These are phyloP conservation scores for Nomia melanderi DNA, from an alignment of 1,140 invertebrate genomes.

Conservation along the genomic window DNA sequence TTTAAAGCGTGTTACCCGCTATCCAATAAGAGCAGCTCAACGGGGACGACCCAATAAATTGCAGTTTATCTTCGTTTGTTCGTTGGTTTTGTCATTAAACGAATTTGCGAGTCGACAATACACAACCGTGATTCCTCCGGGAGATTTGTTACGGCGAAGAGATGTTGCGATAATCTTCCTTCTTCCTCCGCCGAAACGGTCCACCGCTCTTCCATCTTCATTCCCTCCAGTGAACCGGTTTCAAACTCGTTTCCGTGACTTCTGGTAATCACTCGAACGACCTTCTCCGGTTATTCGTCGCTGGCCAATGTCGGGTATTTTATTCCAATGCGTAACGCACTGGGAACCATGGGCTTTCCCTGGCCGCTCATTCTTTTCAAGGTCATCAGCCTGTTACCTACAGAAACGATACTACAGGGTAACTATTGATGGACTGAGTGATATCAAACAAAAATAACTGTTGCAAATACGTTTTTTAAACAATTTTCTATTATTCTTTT, in stretches of 20 bases:
- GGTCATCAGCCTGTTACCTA: conserved; percentile 2
- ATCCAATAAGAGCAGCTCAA: background rate
- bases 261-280: conserved; percentile 29
- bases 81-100: background rate
- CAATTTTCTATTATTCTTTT: too few species aligned
- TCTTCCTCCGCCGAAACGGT: background rate
- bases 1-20: too few species aligned
- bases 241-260: conserved; percentile 42
- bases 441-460: too few species aligned
- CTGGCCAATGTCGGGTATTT: background rate
- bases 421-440: background rate
- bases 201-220: conserved; percentile 15
- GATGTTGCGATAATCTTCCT: background rate
- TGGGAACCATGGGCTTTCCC: conserved; percentile 8
- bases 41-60: background rate
- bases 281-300: conserved; percentile 33
- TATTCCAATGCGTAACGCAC: background rate
- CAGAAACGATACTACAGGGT: too few species aligned
- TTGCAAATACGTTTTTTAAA: too few species aligned
- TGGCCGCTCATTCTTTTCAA: conserved; percentile 5
- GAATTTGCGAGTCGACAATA: background rate
- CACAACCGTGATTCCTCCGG: too few species aligned
- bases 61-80: background rate
- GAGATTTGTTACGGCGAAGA: background rate
- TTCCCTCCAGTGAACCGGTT: conserved; percentile 53